These are phyloP conservation scores for Ctenosaura bakeri DNA, from an alignment of 2,797 vertebrate species.

Conservation along the genomic window DNA sequence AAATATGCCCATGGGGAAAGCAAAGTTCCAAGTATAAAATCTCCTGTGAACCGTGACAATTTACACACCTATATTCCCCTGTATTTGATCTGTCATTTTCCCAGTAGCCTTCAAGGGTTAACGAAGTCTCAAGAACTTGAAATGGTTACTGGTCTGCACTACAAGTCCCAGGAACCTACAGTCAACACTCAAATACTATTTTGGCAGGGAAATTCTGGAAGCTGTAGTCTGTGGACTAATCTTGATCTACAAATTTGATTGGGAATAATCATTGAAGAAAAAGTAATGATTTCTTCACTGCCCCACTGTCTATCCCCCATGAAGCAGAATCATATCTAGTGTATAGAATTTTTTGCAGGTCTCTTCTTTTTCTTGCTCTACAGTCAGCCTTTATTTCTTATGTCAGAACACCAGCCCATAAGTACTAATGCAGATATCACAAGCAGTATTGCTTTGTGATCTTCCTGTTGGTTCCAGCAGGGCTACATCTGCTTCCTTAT, in stretches of 20 bases:
- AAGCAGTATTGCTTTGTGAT: too few species aligned
- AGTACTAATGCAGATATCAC: too few species aligned
- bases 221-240: too few species aligned
- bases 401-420: background rate
- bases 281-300: background rate
- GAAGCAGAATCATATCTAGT: background rate
- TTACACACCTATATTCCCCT: background rate
- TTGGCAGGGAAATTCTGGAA: too few species aligned
- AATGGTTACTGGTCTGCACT: too few species aligned
- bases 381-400: background rate
- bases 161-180: background rate
- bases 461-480: background rate
- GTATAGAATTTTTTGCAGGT: background rate
- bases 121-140: background rate
- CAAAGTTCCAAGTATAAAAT: too few species aligned
- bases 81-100: background rate
- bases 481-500: background rate
- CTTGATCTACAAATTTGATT: background rate
- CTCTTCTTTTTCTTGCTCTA: background rate
- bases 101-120: background rate
- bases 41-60: too few species aligned
- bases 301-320: background rate
- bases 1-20: too few species aligned
- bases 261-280: background rate
- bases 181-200: too few species aligned